Evolutionary conservation across 2,888 invertebrate species (phyloP).

Genomic region (Cephalotes varians): DNA sequence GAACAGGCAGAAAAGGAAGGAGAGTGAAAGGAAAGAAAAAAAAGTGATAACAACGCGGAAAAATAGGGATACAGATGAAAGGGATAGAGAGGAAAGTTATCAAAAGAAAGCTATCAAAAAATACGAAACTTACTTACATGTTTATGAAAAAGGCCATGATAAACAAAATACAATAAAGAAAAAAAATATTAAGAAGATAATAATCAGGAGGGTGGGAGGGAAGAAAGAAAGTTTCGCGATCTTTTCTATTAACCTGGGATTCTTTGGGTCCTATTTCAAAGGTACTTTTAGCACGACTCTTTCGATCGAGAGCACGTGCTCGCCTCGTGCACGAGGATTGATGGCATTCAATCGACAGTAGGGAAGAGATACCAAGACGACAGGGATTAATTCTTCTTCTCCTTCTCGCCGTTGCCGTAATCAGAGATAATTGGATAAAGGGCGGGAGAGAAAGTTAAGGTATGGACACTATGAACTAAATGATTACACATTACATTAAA

Average conservation of each 20-base stretch:
- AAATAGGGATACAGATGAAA: not conserved
- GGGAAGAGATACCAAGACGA: conserved; percentile 62
- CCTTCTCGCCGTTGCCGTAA: conserved; percentile 65
- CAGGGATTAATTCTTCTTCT: conserved; percentile 66
- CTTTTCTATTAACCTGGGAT: conserved; percentile 63
- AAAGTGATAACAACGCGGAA: not conserved
- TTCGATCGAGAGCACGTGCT: conserved; percentile 64
- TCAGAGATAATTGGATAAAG: conserved; percentile 45
- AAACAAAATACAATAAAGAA: conserved; percentile 28
- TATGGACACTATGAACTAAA: conserved; percentile 79
- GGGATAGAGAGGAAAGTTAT: not conserved
- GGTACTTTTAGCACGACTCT: conserved; percentile 68
- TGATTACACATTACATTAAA: conserved; percentile 80
- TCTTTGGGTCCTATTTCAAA: conserved; percentile 78
- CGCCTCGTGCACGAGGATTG: conserved; percentile 59
- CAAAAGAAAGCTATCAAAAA: conserved; percentile 40
- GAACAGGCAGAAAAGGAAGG: conserved; percentile 7
- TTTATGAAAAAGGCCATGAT: conserved; percentile 43
- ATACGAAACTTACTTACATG: conserved; percentile 53
- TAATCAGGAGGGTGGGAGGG: conserved; percentile 31
- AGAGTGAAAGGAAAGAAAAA: not conserved
- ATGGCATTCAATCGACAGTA: conserved; percentile 61
- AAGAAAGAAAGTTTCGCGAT: conserved; percentile 59
- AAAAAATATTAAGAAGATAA: conserved; percentile 2
- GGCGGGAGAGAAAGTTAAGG: conserved; percentile 44